Percentiles rank a stretch among this genome's conserved stretches.
Evolutionary conservation across 2,113 vertebrate species (phyloP).

Genomic region (Rafetus swinhoei): DNA sequence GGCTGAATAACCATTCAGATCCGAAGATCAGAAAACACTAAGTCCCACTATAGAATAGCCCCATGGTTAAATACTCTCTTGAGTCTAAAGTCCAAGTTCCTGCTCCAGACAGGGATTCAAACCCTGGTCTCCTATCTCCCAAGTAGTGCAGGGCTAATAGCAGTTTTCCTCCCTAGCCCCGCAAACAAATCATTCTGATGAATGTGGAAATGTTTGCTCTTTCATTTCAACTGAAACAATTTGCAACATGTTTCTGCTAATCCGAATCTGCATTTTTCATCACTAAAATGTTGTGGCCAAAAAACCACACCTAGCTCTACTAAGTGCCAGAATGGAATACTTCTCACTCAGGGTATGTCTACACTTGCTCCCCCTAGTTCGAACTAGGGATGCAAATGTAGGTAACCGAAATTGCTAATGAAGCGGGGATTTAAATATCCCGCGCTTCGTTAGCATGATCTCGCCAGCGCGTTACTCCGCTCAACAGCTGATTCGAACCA

Average conservation of each 20-base stretch:
- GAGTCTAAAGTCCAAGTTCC: neutral
- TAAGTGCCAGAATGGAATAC: too few relatives aligned
- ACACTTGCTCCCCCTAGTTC: too few relatives aligned
- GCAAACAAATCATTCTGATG: neutral
- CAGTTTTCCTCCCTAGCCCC: neutral
- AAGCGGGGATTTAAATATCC: too few relatives aligned
- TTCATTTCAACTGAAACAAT: neutral
- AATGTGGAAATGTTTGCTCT: neutral
- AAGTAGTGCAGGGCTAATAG: neutral
- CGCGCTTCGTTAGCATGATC: too few relatives aligned
- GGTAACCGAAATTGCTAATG: too few relatives aligned
- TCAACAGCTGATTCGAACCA: too few relatives aligned
- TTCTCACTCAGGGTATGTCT: too few relatives aligned
- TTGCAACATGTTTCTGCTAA: neutral
- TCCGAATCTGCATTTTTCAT: too few relatives aligned
- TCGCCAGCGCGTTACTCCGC: too few relatives aligned
- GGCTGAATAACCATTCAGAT: neutral
- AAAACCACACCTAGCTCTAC: too few relatives aligned
- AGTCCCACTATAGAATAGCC: neutral
- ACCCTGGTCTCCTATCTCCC: neutral
- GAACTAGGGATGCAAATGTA: too few relatives aligned
- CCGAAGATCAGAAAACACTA: neutral
- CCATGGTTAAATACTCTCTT: neutral
- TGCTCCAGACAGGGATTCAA: neutral
- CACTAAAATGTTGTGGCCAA: too few relatives aligned